Conservation (phyloP, 1,140 invertebrate genomes). For the Halictus rubicundus region DNA sequence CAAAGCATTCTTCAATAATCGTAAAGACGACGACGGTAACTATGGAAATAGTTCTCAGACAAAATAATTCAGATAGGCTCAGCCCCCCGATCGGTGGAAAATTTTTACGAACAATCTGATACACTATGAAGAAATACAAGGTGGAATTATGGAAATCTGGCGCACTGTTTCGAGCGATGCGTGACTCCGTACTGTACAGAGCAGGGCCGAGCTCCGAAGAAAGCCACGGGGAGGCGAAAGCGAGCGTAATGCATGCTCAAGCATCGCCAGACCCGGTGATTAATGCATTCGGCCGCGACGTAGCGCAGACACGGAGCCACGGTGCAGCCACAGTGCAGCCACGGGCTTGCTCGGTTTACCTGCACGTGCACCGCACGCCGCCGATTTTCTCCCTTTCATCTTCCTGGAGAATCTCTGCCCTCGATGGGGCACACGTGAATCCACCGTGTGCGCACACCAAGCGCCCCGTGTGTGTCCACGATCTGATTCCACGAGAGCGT, state of each 20-base stretch:
- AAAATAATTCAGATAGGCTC: no score
- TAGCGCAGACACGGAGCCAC: constrained; percentile 58
- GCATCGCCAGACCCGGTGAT: constrained; percentile 57
- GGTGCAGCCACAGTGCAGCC: constrained; percentile 51
- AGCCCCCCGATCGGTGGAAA: no score
- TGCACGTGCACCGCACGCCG: constrained; percentile 69
- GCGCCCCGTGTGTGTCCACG: background rate
- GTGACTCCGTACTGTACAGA: constrained; percentile 40
- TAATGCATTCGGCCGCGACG: constrained; percentile 68
- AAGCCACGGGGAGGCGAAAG: constrained; percentile 27
- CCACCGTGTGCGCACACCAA: no score
- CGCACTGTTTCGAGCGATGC: constrained; percentile 41
- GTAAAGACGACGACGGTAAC: no score
- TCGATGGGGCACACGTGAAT: background rate
- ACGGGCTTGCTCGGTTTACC: constrained; percentile 50
- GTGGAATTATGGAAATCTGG: no score
- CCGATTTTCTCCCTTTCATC: constrained; percentile 75
- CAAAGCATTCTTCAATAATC: no score
- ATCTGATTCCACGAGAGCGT: constrained; percentile 61
- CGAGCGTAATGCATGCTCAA: constrained; percentile 54
- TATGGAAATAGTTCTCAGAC: no score
- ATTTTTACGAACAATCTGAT: no score
- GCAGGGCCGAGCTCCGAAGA: constrained; percentile 6
- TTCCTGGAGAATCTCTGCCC: constrained; percentile 64
- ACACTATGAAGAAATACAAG: no score